Base-by-base conservation (phyloP, 2,113 vertebrate species). In the Prochilodus magdalenae region DNA sequence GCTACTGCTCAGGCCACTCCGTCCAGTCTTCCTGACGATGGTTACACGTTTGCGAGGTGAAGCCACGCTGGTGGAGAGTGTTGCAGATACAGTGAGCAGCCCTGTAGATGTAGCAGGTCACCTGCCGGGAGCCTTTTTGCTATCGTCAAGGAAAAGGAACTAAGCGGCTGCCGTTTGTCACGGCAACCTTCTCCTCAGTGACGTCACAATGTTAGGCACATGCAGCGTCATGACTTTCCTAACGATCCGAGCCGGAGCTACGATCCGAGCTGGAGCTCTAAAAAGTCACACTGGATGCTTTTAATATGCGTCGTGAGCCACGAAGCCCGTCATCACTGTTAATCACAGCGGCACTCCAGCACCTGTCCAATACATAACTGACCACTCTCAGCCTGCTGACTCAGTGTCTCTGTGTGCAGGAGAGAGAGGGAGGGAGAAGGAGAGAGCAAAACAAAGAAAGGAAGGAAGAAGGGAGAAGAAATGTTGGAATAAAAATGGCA, bases 321-420 rank as follows among this genome's bases (percentile, higher is more conserved):
- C 74, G 29, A 65, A 75, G 53, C 49, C 75, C 49, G 22, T 29
- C 80, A 59, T 81, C 75, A 57, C 47, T n/a, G 72, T 81, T 74
- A 75, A 63, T 75, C 71, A 81, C 49, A 15, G 20, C 10, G 65
- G 15, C 63, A 66, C 63, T 33, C 12, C 29, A 33, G 29, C 8
- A 29, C n/a, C 65, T 36, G 65, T 67, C 30, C 36, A n/a, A 36
- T n/a, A 67, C 65, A 67, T 67, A 18, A 66, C 27, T 66, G 18
- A 66, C 63, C 29, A 33, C 20, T 33, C 36, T 36, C 65, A 22
- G 24, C 65, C 33, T 20, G 30, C 65, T 67, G 29, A 36, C 65
- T 36, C 65, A 36, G 15, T 12, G 15, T 22, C 30, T 36, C 65
- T 22, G 65, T 36, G 18, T 10, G 15, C 6, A 16, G 12, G 14